Conservation (phyloP, 2,113 vertebrate genomes). For the Anser cygnoides region DNA sequence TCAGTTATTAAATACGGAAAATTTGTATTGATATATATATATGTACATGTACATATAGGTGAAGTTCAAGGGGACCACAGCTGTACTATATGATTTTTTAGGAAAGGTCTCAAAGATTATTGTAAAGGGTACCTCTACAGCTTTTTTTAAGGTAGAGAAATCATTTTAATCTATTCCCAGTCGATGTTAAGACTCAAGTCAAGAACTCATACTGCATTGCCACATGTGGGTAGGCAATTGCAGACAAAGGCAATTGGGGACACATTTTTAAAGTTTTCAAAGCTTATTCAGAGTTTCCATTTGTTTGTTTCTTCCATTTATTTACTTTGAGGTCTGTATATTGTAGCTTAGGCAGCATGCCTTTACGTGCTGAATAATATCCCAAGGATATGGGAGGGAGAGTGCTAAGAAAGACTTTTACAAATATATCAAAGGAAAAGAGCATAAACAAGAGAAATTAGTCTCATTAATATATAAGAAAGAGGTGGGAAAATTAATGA, state of each 20-base stretch:
- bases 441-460: constrained; percentile 30
- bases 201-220: not conserved
- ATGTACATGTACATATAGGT: not conserved
- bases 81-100: not conserved
- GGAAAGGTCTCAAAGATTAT: not conserved
- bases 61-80: not conserved
- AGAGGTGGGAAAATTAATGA: constrained; percentile 42
- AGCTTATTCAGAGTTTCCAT: not conserved
- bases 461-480: constrained; percentile 49
- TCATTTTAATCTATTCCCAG: not conserved
- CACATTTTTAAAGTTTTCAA: constrained; percentile 13
- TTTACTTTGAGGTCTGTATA: not conserved
- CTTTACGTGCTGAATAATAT: constrained; percentile 1
- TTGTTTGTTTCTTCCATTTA: constrained; percentile 11
- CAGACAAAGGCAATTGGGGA: not conserved
- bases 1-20: not conserved
- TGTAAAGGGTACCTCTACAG: not conserved
- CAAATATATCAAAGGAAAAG: constrained; percentile 36
- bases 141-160: not conserved
- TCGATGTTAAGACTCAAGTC: not conserved
- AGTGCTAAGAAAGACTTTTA: constrained; percentile 32
- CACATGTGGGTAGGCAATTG: not conserved
- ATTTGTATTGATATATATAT: not conserved
- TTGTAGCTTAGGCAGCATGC: not conserved
- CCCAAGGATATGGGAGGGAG: not conserved